A percentile compares a stretch with the other conserved stretches of the same genome.
Conservation (phyloP, 2,113 vertebrate species). For the Rhadina sibilatrix region DNA sequence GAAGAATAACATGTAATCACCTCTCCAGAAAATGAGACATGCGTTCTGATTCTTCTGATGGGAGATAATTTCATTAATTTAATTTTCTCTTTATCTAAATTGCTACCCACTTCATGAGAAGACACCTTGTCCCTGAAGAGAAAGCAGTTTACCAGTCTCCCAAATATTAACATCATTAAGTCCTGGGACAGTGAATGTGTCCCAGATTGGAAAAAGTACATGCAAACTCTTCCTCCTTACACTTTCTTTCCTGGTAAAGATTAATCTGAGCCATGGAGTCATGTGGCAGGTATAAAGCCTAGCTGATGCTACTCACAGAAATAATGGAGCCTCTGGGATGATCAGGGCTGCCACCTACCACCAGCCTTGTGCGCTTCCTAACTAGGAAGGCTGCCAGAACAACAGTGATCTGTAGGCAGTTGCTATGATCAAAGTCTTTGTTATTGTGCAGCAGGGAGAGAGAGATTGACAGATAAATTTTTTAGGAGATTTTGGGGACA, state of each 20-base stretch:
- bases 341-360: background rate
- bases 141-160: background rate
- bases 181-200: background rate
- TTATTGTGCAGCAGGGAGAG: background rate
- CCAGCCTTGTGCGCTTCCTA: background rate
- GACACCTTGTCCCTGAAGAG: background rate
- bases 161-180: background rate
- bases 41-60: background rate
- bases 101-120: background rate
- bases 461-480: background rate
- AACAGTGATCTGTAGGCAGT: background rate
- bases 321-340: background rate
- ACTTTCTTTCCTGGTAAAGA: background rate
- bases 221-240: background rate
- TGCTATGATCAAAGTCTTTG: background rate
- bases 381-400: background rate
- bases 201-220: background rate
- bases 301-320: background rate
- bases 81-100: background rate
- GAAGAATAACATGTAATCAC: background rate
- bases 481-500: background rate
- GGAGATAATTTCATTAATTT: background rate
- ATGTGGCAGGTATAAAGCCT: background rate
- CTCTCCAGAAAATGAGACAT: background rate
- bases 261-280: background rate